Evolutionary conservation across 2,113 vertebrate genomes (phyloP), one percentile per base, ranked within the genome.

Genomic region (Menidia beryllina): DNA sequence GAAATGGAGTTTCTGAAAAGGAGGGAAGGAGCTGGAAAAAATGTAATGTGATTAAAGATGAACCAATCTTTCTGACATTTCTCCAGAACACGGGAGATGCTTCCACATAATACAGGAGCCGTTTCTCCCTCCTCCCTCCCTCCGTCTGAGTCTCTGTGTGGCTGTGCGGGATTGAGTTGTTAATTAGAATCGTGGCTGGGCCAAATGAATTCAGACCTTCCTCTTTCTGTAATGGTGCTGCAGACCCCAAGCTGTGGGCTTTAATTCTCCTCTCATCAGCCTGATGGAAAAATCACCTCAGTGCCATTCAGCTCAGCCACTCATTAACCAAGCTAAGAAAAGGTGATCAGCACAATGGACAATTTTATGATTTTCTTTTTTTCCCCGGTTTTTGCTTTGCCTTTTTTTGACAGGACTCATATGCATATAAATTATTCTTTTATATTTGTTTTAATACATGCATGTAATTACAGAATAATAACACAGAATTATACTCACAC

Each of bases 101-200:
- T 68, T 78, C 68, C 30, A 61, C 49, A 68, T 54, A 68, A 72
- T 79, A 48, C 43, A 76, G 62, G 17, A 53, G 54, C 68, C 66
- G 52, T 36, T 20, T 26, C 66, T 58, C 59, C 45, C 69, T 38
- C 70, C 47, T 14, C 36, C 9, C 57, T 72, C 57, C 43, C 20
- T 61, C 61, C 56, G 50, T 57, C 56, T 72, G 58, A n/a, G 15
- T 60, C 68, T 83, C 76, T 77, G 45, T 86, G 51, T 76, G 78
- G 76, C 77, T 86, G 83, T 82, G 87, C 87, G 82, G 87, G 88
- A 90, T 92, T 92, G 90, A 89, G 88, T 88, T 86, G 89, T 91
- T 93, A 94, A 94, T 94, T 93, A 92, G 91, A 94, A 92, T 84
- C 81, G 85, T 89, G 88, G 90, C 88, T 80, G 39, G 86, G 90